phyloP scores from a whole-genome alignment of 2,888 invertebrate genomes.

The Dendrolimus houi region DNA sequence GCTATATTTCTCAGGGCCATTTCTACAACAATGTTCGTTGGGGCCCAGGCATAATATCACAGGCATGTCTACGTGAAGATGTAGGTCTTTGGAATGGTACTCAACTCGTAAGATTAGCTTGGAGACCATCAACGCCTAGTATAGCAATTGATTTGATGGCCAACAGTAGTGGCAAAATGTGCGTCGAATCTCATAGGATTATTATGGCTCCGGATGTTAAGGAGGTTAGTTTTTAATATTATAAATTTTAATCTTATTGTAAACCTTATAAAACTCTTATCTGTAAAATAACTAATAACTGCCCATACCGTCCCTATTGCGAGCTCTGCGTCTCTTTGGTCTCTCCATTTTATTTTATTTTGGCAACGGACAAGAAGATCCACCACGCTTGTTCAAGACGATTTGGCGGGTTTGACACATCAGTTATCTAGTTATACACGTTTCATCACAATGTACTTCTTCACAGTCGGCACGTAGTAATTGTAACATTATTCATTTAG shows the following conservation, averaged over 20 bases:
- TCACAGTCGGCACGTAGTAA: no score
- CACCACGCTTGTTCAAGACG: no score
- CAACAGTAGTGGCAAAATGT: constrained; percentile 17
- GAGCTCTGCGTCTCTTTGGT: no score
- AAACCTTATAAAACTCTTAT: no score
- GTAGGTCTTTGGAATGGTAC: constrained; percentile 75
- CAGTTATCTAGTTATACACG: no score
- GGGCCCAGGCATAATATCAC: constrained; percentile 74
- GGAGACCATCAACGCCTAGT: constrained; percentile 37
- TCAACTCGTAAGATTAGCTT: constrained; percentile 58
- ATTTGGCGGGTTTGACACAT: no score
- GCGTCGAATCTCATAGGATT: constrained; percentile 31
- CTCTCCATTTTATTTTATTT: no score
- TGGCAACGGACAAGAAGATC: no score
- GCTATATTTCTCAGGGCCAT: constrained; percentile 47
- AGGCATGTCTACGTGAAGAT: constrained; percentile 54
- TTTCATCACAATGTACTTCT: no score
- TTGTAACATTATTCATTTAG: no score
- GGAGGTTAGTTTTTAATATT: background rate
- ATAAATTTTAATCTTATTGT: background rate
- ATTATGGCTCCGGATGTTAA: constrained; percentile 20
- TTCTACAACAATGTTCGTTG: constrained; percentile 67
- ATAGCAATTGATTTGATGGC: constrained; percentile 36
- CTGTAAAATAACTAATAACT: no score
- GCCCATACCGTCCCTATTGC: no score